Evolutionary conservation across 1,140 invertebrate genomes (phyloP).

Genomic region (Phortica variegata): DNA sequence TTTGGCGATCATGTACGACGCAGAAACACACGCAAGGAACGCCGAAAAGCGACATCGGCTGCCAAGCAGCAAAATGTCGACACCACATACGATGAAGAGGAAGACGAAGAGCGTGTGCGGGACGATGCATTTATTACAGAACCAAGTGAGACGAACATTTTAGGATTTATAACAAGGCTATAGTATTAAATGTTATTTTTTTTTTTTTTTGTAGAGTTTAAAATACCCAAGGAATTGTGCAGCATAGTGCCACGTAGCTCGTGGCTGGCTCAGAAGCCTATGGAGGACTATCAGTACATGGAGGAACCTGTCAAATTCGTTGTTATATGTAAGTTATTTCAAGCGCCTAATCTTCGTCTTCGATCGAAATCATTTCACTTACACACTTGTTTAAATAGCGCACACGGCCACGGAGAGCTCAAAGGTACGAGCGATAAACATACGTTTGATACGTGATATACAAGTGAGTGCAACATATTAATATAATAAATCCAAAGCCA

Average conservation of each 20-base stretch:
- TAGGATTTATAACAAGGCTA: background rate
- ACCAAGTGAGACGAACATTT: conserved; percentile 22
- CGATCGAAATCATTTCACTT: too few species aligned
- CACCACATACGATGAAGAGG: conserved; percentile 11
- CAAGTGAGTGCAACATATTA: conserved; percentile 40
- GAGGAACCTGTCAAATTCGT: conserved; percentile 49
- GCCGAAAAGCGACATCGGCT: conserved; percentile 13
- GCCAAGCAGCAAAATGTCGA: background rate
- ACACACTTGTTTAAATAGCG: conserved; percentile 27
- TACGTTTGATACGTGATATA: conserved; percentile 55
- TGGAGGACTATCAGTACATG: conserved; percentile 31
- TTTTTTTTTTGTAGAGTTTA: conserved; percentile 29
- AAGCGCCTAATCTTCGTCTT: too few species aligned
- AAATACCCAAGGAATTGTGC: conserved; percentile 44
- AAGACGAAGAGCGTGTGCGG: conserved; percentile 28
- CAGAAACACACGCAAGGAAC: conserved; percentile 1
- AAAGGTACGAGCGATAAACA: conserved; percentile 54
- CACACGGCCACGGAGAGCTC: conserved; percentile 59
- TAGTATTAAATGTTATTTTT: background rate
- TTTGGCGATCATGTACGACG: background rate
- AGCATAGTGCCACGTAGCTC: conserved; percentile 38
- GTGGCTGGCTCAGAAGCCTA: conserved; percentile 53
- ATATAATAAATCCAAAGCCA: too few species aligned
- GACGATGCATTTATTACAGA: conserved; percentile 30
- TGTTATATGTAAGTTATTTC: conserved; percentile 46